Evolutionary conservation across 2,113 vertebrate species (phyloP).

Genomic region (Cottus gobio): DNA sequence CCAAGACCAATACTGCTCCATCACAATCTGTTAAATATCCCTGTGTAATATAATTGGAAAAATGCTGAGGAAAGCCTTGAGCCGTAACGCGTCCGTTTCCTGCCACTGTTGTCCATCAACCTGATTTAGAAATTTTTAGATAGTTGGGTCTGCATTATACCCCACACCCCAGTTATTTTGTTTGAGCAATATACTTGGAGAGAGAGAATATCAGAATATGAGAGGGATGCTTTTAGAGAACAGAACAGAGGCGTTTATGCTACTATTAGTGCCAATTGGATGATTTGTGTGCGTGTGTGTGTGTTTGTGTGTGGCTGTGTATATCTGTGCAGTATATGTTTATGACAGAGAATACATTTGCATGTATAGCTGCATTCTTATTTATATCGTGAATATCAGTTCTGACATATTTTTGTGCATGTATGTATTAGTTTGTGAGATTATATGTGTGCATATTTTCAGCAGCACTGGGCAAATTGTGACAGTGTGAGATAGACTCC

Average conservation of each 20-base stretch:
- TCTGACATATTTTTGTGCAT: constrained; percentile 8
- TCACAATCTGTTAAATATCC: background rate
- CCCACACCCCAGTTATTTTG: background rate
- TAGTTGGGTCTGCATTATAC: background rate
- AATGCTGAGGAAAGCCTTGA: background rate
- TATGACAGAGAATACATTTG: background rate
- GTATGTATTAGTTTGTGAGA: constrained; percentile 20
- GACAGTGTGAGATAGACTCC: constrained; percentile 49
- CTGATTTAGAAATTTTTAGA: background rate
- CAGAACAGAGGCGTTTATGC: constrained; percentile 3
- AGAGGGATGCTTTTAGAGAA: constrained; percentile 40
- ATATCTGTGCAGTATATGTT: background rate
- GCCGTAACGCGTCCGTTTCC: background rate
- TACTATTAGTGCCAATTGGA: constrained; percentile 36
- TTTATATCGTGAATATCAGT: background rate
- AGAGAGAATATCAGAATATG: constrained; percentile 26
- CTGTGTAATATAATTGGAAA: constrained; percentile 8
- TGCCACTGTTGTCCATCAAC: background rate
- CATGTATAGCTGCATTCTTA: background rate
- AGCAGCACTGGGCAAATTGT: constrained; percentile 44
- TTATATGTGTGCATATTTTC: constrained; percentile 33
- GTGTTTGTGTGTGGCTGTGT: background rate
- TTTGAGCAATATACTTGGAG: constrained; percentile 12
- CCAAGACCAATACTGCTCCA: background rate
- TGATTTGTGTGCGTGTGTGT: background rate